Percentiles rank a stretch among this genome's conserved stretches.
phyloP scores from a whole-genome alignment of 2,888 invertebrate species.

The Phalangium opilio region DNA sequence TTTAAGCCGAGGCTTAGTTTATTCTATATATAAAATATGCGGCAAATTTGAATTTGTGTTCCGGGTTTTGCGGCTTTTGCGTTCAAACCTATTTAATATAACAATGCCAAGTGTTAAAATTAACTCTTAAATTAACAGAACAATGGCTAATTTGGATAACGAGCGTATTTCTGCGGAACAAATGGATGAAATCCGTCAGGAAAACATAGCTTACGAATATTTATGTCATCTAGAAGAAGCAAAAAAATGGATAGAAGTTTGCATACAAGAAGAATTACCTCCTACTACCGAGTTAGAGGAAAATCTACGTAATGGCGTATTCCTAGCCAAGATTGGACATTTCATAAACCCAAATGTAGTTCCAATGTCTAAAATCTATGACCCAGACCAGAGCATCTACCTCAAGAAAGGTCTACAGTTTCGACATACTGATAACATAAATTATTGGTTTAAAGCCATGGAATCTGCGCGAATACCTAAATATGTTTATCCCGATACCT shows the following conservation, averaged over 20 bases:
- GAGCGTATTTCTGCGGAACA: slow-evolving; percentile 39
- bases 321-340: slow-evolving; percentile 52
- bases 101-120: too few relatives aligned
- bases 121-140: too few relatives aligned
- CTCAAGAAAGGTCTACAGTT: slow-evolving; percentile 51
- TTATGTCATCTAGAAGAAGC: slow-evolving; percentile 63
- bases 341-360: slow-evolving; percentile 51
- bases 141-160: not conserved
- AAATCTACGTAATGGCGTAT: slow-evolving; percentile 57
- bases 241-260: slow-evolving; percentile 57
- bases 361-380: slow-evolving; percentile 53
- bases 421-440: slow-evolving; percentile 64
- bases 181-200: slow-evolving; percentile 55
- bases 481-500: slow-evolving; percentile 64
- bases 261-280: slow-evolving; percentile 49
- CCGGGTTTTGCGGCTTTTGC: too few relatives aligned
- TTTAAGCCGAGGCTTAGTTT: too few relatives aligned
- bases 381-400: slow-evolving; percentile 48
- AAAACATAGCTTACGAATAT: slow-evolving; percentile 59
- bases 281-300: slow-evolving; percentile 54
- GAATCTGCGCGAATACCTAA: slow-evolving; percentile 49
- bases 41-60: too few relatives aligned
- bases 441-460: slow-evolving; percentile 51
- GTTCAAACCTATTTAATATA: too few relatives aligned
- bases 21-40: too few relatives aligned